A percentile compares a stretch with the other conserved stretches of the same genome.
Conservation (phyloP, 2,888 invertebrate species). For the Pegoplata infirma region DNA sequence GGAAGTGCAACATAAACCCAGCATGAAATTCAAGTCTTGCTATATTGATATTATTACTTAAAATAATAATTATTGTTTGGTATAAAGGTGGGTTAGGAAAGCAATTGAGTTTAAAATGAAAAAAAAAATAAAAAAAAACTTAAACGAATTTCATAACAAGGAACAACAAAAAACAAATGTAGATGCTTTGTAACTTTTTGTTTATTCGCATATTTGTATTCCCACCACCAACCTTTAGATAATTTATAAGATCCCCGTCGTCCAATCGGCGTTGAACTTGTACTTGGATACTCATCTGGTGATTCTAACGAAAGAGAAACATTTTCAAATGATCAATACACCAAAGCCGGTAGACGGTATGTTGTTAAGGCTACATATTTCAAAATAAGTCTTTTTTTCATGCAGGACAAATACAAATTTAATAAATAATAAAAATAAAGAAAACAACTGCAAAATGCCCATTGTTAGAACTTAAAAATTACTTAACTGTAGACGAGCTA, state of each 20-base stretch:
- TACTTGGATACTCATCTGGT: slow-evolving; percentile 79
- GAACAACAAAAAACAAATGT: neutral
- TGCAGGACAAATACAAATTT: slow-evolving; percentile 58
- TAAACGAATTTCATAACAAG: neutral
- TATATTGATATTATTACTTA: neutral
- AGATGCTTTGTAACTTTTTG: neutral
- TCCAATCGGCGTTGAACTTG: slow-evolving; percentile 83
- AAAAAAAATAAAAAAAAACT: slow-evolving; percentile 54
- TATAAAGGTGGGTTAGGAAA: neutral
- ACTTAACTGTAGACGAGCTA: neutral
- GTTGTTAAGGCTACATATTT: neutral
- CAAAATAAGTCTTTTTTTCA: slow-evolving; percentile 35
- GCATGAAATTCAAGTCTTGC: neutral
- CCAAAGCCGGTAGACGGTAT: slow-evolving; percentile 18
- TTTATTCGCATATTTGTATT: slow-evolving; percentile 31
- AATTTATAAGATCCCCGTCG: slow-evolving; percentile 93
- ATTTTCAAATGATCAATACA: slow-evolving; percentile 32
- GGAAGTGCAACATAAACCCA: neutral
- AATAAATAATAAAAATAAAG: slow-evolving; percentile 15
- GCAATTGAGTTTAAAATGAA: slow-evolving; percentile 20
- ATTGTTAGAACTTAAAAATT: neutral
- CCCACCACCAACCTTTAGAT: slow-evolving; percentile 86
- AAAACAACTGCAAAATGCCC: slow-evolving; percentile 9
- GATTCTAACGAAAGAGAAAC: slow-evolving; percentile 72
- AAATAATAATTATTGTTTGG: neutral